Evolutionary conservation across 2,797 vertebrate genomes (phyloP).

Genomic region (Cyclura pinguis): DNA sequence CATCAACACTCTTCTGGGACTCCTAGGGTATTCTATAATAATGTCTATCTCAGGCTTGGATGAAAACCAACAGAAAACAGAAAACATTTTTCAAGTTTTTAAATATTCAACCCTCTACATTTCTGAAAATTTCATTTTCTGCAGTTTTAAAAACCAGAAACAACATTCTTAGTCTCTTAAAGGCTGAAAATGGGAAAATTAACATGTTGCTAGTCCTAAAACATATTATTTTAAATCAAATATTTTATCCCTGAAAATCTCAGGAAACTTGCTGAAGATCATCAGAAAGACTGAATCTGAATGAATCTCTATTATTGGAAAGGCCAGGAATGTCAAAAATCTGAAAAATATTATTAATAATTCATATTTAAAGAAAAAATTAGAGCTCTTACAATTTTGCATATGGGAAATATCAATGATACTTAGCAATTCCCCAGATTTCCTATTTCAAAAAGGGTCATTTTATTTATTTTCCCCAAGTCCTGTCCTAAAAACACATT

Average conservation of each 20-base stretch:
- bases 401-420: neutral
- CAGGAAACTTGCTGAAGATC: neutral
- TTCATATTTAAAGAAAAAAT: conserved; percentile 7
- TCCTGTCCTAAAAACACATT: conserved; percentile 15
- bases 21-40: neutral
- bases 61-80: conserved; percentile 8
- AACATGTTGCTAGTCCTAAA: conserved; percentile 7
- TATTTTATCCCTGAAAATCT: neutral
- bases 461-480: conserved; percentile 1
- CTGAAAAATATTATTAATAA: neutral
- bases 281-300: neutral
- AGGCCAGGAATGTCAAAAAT: neutral
- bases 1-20: neutral
- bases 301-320: neutral
- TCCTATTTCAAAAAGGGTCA: conserved; percentile 1
- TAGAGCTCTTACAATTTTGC: neutral
- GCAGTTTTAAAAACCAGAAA: neutral
- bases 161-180: neutral
- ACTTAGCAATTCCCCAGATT: neutral
- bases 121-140: neutral
- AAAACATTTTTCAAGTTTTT: conserved; percentile 7
- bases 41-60: neutral
- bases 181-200: neutral
- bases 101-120: conserved; percentile 5
- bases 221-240: neutral